Evolutionary conservation across 1,140 invertebrate species (phyloP), one percentile per base, ranked within the genome.

Genomic region (Uloborus diversus): DNA sequence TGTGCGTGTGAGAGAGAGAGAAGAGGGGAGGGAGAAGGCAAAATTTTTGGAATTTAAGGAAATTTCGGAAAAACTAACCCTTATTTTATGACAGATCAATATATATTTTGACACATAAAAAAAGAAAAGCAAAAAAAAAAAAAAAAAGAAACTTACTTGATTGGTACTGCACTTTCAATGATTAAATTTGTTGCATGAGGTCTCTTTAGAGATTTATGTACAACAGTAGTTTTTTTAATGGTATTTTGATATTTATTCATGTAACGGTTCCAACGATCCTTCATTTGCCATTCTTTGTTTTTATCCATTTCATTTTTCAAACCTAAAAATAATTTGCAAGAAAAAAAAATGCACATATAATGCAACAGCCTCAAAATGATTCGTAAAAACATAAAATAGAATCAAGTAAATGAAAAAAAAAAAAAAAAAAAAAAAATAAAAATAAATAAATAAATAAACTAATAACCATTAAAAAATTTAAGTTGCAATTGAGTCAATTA

Each of bases 241-340:
- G 90, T 90, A 14, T 89, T 89, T 85, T 91, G 91, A 84, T 91
- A 90, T 85, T 93, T 93, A 83, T 88, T 90, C 86, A 91, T 88
- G 71, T 92, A 88, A 33, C 89, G 89, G 82, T 88, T 90, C 82
- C 90, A 86, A 28, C 90, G 87, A 62, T 92, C 90, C 33, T 84
- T 61, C 73, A 82, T 73, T 42, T 81, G 80, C 23, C 32, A 65
- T 71, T 81, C 79, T 51, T 82, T 78, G 14, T 57, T 69, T 56
- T 82, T 62, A 56, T 82, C 81, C 35, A 13, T 17, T 25, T 81
- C 71, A 33, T 53, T 65, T 76, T 82, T 75, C 28, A 37, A 20
- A 56, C n/a, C 81, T 80, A 64, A 28, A 27, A 79, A 23, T 28
- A 56, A 35, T 2, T n/a, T n/a, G n/a, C n/a, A n/a, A n/a, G n/a